Percentiles rank a stretch among this genome's conserved stretches.
Conservation (phyloP, 2,113 vertebrate genomes). For the Oenanthe oenanthe region DNA sequence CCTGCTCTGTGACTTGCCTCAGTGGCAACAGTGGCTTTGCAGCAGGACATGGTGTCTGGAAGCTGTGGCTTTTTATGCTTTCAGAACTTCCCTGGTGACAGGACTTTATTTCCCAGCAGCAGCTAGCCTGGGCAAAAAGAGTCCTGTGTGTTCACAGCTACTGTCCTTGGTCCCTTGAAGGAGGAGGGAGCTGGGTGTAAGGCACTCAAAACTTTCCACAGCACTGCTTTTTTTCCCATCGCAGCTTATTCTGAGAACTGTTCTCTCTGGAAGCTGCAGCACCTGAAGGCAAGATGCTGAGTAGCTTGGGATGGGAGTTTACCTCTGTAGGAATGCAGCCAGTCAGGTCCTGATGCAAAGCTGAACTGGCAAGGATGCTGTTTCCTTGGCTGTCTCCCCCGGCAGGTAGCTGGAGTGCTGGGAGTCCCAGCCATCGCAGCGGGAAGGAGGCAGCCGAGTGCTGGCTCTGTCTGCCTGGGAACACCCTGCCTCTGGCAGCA, state of each 20-base stretch:
- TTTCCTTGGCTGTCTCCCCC: neutral
- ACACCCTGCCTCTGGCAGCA: neutral
- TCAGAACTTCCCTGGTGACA: neutral
- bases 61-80: neutral
- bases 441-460: neutral
- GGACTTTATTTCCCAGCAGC: neutral
- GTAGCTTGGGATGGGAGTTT: conserved; percentile 44
- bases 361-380: conserved; percentile 7
- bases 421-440: neutral
- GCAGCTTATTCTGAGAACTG: conserved; percentile 6
- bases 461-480: neutral
- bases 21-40: neutral
- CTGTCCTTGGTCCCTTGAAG: neutral
- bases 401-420: neutral
- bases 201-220: neutral
- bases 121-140: neutral
- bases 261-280: neutral
- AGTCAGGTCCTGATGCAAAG: conserved; percentile 58
- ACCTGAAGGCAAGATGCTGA: conserved; percentile 50
- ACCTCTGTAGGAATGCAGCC: conserved; percentile 27
- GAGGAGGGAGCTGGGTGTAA: neutral
- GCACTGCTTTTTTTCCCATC: neutral
- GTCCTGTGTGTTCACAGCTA: neutral
- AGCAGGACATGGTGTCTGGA: neutral
- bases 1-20: neutral